Conservation (phyloP, 2,888 invertebrate species). For the Poecilobothrus nobilitatus region DNA sequence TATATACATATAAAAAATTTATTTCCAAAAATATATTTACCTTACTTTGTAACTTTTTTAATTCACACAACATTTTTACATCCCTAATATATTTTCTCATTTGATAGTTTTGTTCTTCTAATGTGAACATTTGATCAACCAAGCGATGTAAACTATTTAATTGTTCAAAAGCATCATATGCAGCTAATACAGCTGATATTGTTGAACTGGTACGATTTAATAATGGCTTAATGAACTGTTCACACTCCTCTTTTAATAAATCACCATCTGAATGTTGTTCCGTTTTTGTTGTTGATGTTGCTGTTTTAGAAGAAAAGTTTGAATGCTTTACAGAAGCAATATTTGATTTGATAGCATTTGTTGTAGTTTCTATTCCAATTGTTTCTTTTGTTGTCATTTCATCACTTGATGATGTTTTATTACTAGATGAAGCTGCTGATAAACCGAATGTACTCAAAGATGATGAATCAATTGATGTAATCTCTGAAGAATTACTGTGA, state of each 20-base stretch:
- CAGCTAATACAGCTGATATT: conserved; percentile 51
- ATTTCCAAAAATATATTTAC: conserved; percentile 27
- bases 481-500: background rate
- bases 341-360: conserved; percentile 20
- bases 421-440: no score
- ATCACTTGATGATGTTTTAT: no score
- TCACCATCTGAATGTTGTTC: conserved; percentile 28
- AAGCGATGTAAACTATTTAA: conserved; percentile 68
- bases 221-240: conserved; percentile 39
- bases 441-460: no score
- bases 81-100: conserved; percentile 61
- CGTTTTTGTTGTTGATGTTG: conserved; percentile 14
- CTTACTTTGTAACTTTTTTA: conserved; percentile 53
- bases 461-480: background rate
- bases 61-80: conserved; percentile 60
- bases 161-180: conserved; percentile 65
- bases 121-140: conserved; percentile 64
- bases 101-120: conserved; percentile 63
- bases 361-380: no score
- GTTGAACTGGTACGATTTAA: conserved; percentile 50
- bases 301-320: conserved; percentile 3
- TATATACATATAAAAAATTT: background rate
- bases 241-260: conserved; percentile 35
- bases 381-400: background rate
- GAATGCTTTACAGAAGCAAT: conserved; percentile 10